Evolutionary conservation across 2,797 vertebrate species (phyloP).

Genomic region (Erpetoichthys calabaricus): DNA sequence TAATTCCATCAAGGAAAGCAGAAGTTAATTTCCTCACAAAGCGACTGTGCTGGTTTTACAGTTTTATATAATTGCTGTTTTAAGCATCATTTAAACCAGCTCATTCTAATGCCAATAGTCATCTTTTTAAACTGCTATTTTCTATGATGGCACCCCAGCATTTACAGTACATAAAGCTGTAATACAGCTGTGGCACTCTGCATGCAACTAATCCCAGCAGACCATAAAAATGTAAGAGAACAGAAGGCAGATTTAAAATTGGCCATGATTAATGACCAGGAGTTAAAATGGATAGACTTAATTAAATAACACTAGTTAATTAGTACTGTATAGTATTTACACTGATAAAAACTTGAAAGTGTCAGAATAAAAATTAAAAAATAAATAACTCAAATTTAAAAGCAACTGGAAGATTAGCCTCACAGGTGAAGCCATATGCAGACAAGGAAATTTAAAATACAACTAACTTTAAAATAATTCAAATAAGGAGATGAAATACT

Average conservation of each 20-base stretch:
- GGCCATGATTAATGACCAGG: constrained; percentile 64
- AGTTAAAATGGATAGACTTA: constrained; percentile 52
- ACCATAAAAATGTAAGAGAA: constrained; percentile 21
- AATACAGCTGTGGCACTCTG: constrained; percentile 35
- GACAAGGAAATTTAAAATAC: too few relatives aligned
- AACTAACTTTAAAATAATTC: too few relatives aligned
- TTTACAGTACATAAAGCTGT: constrained; percentile 18
- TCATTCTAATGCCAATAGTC: constrained; percentile 18
- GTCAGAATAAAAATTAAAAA: constrained; percentile 29
- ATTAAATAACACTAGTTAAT: constrained; percentile 84
- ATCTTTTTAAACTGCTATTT: constrained; percentile 17
- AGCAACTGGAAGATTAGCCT: constrained; percentile 19
- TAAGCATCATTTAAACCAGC: constrained; percentile 34
- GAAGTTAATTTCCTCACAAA: too few relatives aligned
- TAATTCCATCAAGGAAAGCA: too few relatives aligned
- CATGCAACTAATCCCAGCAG: constrained; percentile 32
- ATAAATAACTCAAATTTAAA: constrained; percentile 6
- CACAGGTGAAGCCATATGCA: too few relatives aligned
- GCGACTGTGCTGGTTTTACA: too few relatives aligned
- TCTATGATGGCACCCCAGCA: constrained; percentile 22
- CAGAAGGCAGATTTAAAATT: constrained; percentile 44
- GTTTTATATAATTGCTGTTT: background rate
- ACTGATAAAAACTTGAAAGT: constrained; percentile 45
- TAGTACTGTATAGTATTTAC: constrained; percentile 52
- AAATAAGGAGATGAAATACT: too few relatives aligned